Evolutionary conservation across 1,140 invertebrate genomes (phyloP).

Genomic region (Liolophura sinensis): DNA sequence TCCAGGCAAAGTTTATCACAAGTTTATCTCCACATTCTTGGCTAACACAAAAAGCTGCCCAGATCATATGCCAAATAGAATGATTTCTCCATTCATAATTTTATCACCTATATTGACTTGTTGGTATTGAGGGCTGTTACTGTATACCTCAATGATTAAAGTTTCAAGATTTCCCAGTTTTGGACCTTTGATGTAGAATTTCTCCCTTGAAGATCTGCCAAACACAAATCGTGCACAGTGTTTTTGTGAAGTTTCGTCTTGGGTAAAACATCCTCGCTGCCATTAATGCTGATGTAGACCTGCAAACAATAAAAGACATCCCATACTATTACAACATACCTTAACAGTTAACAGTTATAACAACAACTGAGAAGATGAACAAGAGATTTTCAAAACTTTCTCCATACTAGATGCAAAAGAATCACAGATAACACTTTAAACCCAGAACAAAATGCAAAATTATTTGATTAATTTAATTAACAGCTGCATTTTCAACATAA

Average conservation of each 20-base stretch:
- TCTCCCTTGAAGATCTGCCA: slow-evolving; percentile 38
- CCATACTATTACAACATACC: neutral
- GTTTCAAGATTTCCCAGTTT: slow-evolving; percentile 37
- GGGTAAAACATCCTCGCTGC: slow-evolving; percentile 30
- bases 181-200: slow-evolving; percentile 42
- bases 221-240: slow-evolving; percentile 35
- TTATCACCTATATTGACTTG: too few species aligned
- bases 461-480: neutral
- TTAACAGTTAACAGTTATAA: too few species aligned
- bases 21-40: too few species aligned
- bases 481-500: neutral
- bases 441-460: neutral
- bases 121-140: too few species aligned
- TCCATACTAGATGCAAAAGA: neutral
- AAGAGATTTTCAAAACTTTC: neutral
- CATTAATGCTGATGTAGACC: slow-evolving; percentile 43
- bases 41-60: neutral
- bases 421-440: neutral
- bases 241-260: slow-evolving; percentile 34
- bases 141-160: slow-evolving; percentile 37
- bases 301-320: slow-evolving; percentile 18
- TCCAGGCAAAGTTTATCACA: too few species aligned
- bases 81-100: neutral
- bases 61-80: neutral
- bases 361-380: too few species aligned